Percentiles rank a stretch among this genome's conserved stretches.
phyloP scores from a whole-genome alignment of 2,888 invertebrate genomes.

The Plagodis pulveraria region DNA sequence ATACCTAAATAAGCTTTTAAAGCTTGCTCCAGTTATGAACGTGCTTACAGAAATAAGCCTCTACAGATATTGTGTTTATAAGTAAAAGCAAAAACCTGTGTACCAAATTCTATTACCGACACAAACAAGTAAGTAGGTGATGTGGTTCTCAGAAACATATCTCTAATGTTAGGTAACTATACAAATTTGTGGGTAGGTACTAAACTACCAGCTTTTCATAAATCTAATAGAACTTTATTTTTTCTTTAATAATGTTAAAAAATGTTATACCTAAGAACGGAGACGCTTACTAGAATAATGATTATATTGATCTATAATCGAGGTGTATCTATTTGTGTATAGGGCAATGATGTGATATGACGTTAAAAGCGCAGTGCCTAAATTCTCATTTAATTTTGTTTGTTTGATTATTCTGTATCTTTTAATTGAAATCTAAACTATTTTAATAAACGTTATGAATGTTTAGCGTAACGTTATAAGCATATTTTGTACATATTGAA shows the following conservation, averaged over 20 bases:
- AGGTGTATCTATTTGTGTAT: conserved; percentile 63
- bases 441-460: conserved; percentile 58
- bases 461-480: conserved; percentile 52
- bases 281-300: conserved; percentile 82
- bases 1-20: conserved; percentile 8
- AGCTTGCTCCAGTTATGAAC: conserved; percentile 6
- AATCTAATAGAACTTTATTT: conserved; percentile 17
- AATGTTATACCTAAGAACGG: conserved; percentile 72
- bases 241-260: conserved; percentile 61
- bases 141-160: conserved; percentile 6
- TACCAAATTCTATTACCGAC: conserved; percentile 12
- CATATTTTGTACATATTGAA: conserved; percentile 75
- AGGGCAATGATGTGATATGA: conserved; percentile 81
- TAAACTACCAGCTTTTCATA: conserved; percentile 17
- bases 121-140: conserved; percentile 11
- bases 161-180: conserved; percentile 2
- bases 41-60: conserved; percentile 6
- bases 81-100: conserved; percentile 13
- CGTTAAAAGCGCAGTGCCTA: conserved; percentile 81
- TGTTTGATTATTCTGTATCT: conserved; percentile 55
- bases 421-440: conserved; percentile 56
- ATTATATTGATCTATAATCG: conserved; percentile 52
- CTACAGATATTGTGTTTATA: conserved; percentile 1
- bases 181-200: conserved; percentile 6
- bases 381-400: conserved; percentile 74